Percentiles rank a stretch among this genome's conserved stretches.
Evolutionary conservation across 2,113 vertebrate species (phyloP).

Genomic region (Thalassoma bifasciatum): DNA sequence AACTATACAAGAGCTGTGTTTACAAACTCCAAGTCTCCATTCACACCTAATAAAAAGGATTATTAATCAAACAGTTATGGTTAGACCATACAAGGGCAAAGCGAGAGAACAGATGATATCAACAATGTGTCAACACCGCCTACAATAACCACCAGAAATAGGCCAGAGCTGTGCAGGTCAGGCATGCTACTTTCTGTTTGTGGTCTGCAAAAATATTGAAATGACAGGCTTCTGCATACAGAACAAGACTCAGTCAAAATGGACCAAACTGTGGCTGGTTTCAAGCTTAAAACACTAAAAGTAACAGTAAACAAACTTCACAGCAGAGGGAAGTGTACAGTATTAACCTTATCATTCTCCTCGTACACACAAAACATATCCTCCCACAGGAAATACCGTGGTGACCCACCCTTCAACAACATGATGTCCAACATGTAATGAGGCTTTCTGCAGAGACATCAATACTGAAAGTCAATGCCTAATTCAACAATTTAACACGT

Average conservation of each 20-base stretch:
- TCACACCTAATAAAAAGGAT: background rate
- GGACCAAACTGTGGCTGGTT: background rate
- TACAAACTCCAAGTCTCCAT: background rate
- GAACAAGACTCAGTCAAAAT: background rate
- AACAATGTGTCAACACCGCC: slow-evolving; percentile 14
- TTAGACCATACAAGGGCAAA: background rate
- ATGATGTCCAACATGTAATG: slow-evolving; percentile 26
- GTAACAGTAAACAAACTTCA: slow-evolving; percentile 35
- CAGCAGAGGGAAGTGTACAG: slow-evolving; percentile 37
- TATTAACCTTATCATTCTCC: slow-evolving; percentile 58
- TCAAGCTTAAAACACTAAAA: slow-evolving; percentile 10
- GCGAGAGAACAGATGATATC: background rate
- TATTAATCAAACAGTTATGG: background rate
- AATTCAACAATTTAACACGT: slow-evolving; percentile 14
- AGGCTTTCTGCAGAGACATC: slow-evolving; percentile 44
- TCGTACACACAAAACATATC: slow-evolving; percentile 60
- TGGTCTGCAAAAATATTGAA: background rate
- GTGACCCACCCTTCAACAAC: slow-evolving; percentile 49
- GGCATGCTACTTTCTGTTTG: background rate
- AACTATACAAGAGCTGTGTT: background rate
- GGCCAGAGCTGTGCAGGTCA: slow-evolving; percentile 13
- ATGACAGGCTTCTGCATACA: background rate
- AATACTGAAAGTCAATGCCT: slow-evolving; percentile 5
- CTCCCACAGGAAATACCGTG: slow-evolving; percentile 72
- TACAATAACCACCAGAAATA: slow-evolving; percentile 26